phyloP scores from a whole-genome alignment of 1,140 invertebrate species.

The Penaeus japonicus region DNA sequence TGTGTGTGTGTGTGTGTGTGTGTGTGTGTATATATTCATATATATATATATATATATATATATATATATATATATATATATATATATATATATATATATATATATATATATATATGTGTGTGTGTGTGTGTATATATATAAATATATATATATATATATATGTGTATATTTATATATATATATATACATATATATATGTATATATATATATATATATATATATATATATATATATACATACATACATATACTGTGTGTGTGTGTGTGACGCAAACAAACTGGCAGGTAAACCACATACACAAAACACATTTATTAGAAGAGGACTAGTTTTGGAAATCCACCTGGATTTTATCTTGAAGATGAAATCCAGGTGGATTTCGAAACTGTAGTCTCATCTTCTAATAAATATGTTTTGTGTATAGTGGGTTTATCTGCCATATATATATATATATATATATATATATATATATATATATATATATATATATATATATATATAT shows the following conservation, averaged over 20 bases:
- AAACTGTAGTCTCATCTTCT: too few relatives aligned
- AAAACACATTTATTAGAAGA: too few relatives aligned
- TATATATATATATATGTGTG: background rate
- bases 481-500: background rate
- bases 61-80: background rate
- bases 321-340: too few relatives aligned
- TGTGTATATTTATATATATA: background rate
- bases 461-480: background rate
- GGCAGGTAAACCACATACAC: too few relatives aligned
- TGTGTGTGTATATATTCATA: background rate
- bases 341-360: too few relatives aligned
- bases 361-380: too few relatives aligned
- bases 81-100: background rate
- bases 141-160: background rate
- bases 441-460: background rate
- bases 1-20: background rate
- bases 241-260: background rate
- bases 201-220: background rate
- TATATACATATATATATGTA: constrained; percentile 3
- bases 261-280: too few relatives aligned
- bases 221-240: background rate
- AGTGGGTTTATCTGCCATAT: too few relatives aligned
- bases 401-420: too few relatives aligned
- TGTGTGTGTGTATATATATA: background rate
- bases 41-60: background rate